Evolutionary conservation across 2,113 vertebrate genomes (phyloP).

Genomic region (Podarcis muralis): DNA sequence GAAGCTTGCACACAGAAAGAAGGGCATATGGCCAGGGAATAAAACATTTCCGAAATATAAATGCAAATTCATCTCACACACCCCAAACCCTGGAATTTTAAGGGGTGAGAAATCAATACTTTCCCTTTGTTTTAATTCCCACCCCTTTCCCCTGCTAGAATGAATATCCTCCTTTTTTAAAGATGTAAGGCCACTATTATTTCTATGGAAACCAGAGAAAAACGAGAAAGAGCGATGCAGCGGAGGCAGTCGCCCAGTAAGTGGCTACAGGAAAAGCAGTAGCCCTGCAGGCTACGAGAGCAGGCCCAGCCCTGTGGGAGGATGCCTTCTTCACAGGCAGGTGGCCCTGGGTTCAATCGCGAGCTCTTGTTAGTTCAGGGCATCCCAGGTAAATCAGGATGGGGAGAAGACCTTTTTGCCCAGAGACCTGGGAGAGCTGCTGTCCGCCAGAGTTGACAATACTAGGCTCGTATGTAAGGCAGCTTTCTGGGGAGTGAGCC

Average conservation of each 20-base stretch:
- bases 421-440: background rate
- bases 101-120: background rate
- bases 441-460: background rate
- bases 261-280: too few species aligned
- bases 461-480: background rate
- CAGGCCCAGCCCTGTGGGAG: background rate
- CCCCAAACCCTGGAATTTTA: background rate
- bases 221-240: background rate
- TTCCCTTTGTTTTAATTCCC: background rate
- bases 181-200: background rate
- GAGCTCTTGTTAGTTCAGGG: too few species aligned
- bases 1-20: background rate
- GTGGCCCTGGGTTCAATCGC: background rate
- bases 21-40: background rate
- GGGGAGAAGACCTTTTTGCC: background rate
- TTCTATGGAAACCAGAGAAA: background rate
- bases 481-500: background rate
- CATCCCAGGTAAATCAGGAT: background rate
- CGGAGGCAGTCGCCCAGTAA: background rate
- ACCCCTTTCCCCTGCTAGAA: too few species aligned
- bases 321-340: background rate
- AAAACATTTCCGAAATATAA: background rate
- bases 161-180: background rate
- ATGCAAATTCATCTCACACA: background rate
- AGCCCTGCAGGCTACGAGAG: background rate